Evolutionary conservation across 2,888 invertebrate species (phyloP).

Genomic region (Pyrocoelia pectoralis): DNA sequence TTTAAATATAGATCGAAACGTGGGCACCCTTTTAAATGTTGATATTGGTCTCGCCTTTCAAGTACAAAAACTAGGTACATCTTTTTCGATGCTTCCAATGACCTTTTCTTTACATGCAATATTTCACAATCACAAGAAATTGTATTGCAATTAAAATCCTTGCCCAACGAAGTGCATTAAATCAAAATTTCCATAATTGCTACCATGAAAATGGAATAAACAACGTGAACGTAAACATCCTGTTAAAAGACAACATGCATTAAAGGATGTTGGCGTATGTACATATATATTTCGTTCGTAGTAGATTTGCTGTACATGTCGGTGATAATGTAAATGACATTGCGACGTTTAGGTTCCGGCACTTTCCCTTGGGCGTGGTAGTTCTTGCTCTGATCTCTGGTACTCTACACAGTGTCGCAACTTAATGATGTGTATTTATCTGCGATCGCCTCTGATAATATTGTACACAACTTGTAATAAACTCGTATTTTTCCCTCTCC

Average conservation of each 20-base stretch:
- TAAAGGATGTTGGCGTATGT: slow-evolving; percentile 16
- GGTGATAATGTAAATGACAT: slow-evolving; percentile 42
- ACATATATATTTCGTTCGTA: slow-evolving; percentile 16
- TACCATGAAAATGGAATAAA: slow-evolving; percentile 7
- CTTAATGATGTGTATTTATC: slow-evolving; percentile 42
- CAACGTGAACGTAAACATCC: slow-evolving; percentile 17
- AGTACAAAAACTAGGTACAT: neutral
- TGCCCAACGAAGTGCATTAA: slow-evolving; percentile 1
- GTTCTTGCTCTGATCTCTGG: slow-evolving; percentile 28
- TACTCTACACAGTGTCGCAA: slow-evolving; percentile 37
- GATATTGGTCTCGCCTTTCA: neutral
- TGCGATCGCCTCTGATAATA: slow-evolving; percentile 42
- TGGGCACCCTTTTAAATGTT: neutral
- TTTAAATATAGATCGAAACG: neutral
- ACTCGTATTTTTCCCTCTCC: slow-evolving; percentile 38
- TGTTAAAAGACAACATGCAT: slow-evolving; percentile 10
- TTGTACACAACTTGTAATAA: slow-evolving; percentile 42
- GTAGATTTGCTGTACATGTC: slow-evolving; percentile 28
- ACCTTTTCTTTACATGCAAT: neutral
- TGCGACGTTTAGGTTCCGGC: slow-evolving; percentile 43
- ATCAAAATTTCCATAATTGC: slow-evolving; percentile 9
- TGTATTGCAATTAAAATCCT: neutral
- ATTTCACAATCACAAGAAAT: slow-evolving; percentile 7
- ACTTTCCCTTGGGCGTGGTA: slow-evolving; percentile 45
- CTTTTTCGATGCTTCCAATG: slow-evolving; percentile 1